Evolutionary conservation across 2,113 vertebrate genomes (phyloP), one percentile per base, ranked within the genome.

Genomic region (Trichechus manatus): DNA sequence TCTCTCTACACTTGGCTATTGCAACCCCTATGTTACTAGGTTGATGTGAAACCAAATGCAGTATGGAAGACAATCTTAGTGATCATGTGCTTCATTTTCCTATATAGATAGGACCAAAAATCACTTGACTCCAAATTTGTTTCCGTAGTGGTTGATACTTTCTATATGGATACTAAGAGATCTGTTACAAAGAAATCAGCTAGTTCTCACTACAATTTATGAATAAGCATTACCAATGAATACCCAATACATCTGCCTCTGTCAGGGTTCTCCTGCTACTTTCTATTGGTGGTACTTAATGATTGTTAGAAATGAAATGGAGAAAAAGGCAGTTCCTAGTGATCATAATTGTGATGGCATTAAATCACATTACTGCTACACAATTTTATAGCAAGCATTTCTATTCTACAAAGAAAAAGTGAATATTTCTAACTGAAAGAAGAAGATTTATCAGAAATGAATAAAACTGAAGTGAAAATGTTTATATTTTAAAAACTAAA

Each of bases 311-410:
- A 95, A 85, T 63, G n/a, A 92, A 94, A 87, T 75, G 66, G 89
- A 95, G 84, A 86, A 93, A 92, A 95, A 95, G 95, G 90, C 87
- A 96, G 83, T 81, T 94, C 87, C 96, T 64, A 79, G 31, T 85
- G 77, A 84, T 88, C 44, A 14, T 56, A 77, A 95, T 2, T 93
- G 0, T 61, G 95, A 92, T 44, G 84, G 50, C 25, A 94, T 84
- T 96, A 74, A 68, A 88, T 44, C 90, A 1, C 82, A 83, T 80
- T 61, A 96, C 33, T 93, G 63, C 33, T 81, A 86, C 33, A 50
- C 14, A 92, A 68, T 86, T 97, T 92, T 79, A 96, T 78, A 95
- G 70, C 42, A 95, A 80, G 9, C 75, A 96, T 72, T 91, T 94
- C 63, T 93, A 70, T 50, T 93, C 72, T 78, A 90, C 6, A 75